Evolutionary conservation across 2,113 vertebrate genomes (phyloP).

Genomic region (Psammodynastes pulverulentus): DNA sequence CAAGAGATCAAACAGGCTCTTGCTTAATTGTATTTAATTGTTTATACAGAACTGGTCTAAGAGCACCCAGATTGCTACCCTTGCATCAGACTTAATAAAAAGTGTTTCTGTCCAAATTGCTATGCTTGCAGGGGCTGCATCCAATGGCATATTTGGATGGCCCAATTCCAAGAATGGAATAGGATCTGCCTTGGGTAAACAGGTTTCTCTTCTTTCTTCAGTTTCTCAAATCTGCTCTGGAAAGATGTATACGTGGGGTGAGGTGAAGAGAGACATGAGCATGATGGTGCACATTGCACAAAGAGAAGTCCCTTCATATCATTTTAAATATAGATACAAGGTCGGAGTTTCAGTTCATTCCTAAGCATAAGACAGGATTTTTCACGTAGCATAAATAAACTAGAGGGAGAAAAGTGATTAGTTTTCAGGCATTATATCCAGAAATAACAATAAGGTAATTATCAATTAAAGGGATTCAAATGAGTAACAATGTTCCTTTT

Average conservation of each 20-base stretch:
- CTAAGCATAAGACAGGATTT: neutral
- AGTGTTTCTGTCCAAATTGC: neutral
- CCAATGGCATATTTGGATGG: neutral
- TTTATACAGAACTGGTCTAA: neutral
- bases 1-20: neutral
- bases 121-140: neutral
- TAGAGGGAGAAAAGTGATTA: neutral
- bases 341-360: neutral
- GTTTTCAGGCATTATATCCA: neutral
- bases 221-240: neutral
- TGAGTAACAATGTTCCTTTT: neutral
- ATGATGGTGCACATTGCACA: neutral
- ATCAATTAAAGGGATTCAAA: neutral
- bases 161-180: neutral
- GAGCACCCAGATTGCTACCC: neutral
- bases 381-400: neutral
- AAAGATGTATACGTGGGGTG: neutral
- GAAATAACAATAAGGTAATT: neutral
- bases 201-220: neutral
- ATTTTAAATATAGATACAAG: neutral
- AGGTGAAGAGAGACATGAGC: neutral
- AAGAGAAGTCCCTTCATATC: neutral
- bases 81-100: neutral
- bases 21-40: constrained; percentile 15
- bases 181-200: neutral